These are phyloP conservation scores for Neuroterus valhalla DNA, from an alignment of 1,140 invertebrate genomes.

Conservation along the genomic window DNA sequence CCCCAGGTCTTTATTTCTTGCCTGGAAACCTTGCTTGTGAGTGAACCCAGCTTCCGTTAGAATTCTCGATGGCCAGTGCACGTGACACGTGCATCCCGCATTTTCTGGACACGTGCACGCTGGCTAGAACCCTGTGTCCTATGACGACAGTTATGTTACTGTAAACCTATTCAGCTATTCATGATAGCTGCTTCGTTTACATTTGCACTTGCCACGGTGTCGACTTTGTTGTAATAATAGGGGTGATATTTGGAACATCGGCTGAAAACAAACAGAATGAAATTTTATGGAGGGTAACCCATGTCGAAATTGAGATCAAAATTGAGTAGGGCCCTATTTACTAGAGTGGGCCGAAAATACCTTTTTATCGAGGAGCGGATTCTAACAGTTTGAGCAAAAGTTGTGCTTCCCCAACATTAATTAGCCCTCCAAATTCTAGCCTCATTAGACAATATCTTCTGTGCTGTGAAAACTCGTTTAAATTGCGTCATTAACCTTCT, in stretches of 20 bases:
- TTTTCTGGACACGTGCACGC: conserved; percentile 53
- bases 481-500: no score
- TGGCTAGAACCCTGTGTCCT: conserved; percentile 41
- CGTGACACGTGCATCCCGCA: conserved; percentile 69
- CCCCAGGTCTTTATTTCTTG: conserved; percentile 47
- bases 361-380: no score
- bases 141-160: conserved; percentile 39
- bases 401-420: no score
- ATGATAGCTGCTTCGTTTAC: conserved; percentile 14
- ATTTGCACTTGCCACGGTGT: conserved; percentile 2
- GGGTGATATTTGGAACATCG: conserved; percentile 27
- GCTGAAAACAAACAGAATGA: no score
- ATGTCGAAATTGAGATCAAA: no score
- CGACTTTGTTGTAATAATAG: background rate
- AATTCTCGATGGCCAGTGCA: conserved; percentile 45
- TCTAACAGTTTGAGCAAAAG: no score
- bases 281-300: no score
- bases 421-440: no score
- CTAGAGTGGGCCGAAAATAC: no score
- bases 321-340: no score
- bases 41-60: conserved; percentile 46
- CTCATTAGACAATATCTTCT: no score
- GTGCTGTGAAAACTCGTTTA: no score
- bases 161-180: conserved; percentile 18
- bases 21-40: conserved; percentile 42